Conservation (phyloP, 2,888 invertebrate genomes). For the Nomada ruficornis region DNA sequence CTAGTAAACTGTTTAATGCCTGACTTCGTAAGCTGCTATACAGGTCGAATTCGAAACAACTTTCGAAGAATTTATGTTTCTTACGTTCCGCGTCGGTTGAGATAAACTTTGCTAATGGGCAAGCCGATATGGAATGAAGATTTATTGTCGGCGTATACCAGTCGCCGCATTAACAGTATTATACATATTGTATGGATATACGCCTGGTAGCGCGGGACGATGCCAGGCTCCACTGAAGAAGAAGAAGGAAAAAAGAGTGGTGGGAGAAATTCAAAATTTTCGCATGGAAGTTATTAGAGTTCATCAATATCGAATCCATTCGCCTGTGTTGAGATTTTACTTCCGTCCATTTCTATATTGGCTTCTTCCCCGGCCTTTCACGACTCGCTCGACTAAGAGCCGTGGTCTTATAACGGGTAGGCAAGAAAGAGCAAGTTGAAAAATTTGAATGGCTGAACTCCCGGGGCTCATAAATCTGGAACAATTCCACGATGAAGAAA, state of each 20-base stretch:
- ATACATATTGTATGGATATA: not conserved
- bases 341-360: slow-evolving; percentile 70
- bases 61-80: slow-evolving; percentile 46
- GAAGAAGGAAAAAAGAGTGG: not conserved
- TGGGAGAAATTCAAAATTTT: slow-evolving; percentile 59
- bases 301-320: slow-evolving; percentile 65
- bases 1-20: slow-evolving; percentile 28
- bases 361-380: slow-evolving; percentile 46
- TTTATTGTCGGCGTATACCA: slow-evolving; percentile 33
- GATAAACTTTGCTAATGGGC: slow-evolving; percentile 48
- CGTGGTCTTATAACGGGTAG: slow-evolving; percentile 57
- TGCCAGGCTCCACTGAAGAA: not conserved
- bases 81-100: slow-evolving; percentile 19
- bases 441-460: slow-evolving; percentile 74
- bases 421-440: slow-evolving; percentile 68
- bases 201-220: not conserved
- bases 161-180: slow-evolving; percentile 16
- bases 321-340: slow-evolving; percentile 58
- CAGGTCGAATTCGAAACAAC: slow-evolving; percentile 13
- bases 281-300: slow-evolving; percentile 63
- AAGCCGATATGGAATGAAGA: slow-evolving; percentile 37
- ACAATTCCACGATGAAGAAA: slow-evolving; percentile 73
- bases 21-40: not conserved
- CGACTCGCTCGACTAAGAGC: slow-evolving; percentile 57
- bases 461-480: slow-evolving; percentile 73